Conservation (phyloP, 92 coral and sea anemone species). For the Actinernus sp. region DNA sequence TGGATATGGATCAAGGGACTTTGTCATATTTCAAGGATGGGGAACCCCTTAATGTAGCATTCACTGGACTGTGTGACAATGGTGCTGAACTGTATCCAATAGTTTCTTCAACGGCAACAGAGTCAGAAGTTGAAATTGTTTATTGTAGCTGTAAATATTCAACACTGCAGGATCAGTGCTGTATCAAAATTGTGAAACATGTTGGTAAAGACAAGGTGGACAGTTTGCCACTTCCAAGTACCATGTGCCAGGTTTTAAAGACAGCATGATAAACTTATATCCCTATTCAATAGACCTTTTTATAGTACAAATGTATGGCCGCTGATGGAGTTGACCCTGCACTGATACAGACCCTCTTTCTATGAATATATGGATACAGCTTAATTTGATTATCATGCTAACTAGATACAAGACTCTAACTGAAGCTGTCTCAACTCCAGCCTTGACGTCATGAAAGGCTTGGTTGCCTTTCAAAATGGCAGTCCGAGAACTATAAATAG, state of each 20-base stretch:
- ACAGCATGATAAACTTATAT: too few species aligned
- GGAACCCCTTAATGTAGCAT: conserved; percentile 82
- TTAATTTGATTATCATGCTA: too few species aligned
- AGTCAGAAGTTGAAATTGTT: conserved; percentile 85
- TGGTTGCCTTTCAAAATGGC: too few species aligned
- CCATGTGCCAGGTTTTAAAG: conserved; percentile 62
- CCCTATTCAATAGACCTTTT: too few species aligned
- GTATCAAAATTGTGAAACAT: conserved; percentile 82
- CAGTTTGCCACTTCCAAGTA: conserved; percentile 62
- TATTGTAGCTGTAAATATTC: conserved; percentile 77
- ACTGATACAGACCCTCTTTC: too few species aligned
- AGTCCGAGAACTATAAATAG: too few species aligned
- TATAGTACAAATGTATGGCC: too few species aligned
- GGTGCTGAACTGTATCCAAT: conserved; percentile 82
- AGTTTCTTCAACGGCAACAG: conserved; percentile 92
- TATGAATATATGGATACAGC: too few species aligned
- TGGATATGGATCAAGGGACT: conserved; percentile 92
- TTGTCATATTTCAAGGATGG: conserved; percentile 86
- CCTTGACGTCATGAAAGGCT: too few species aligned
- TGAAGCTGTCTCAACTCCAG: too few species aligned
- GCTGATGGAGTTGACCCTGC: too few species aligned
- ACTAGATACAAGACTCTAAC: too few species aligned
- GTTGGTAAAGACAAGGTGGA: conserved; percentile 68
- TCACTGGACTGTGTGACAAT: conserved; percentile 69
- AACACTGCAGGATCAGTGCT: conserved; percentile 87